Evolutionary conservation across 1,140 invertebrate genomes (phyloP).

Genomic region (Diorhabda sublineata): DNA sequence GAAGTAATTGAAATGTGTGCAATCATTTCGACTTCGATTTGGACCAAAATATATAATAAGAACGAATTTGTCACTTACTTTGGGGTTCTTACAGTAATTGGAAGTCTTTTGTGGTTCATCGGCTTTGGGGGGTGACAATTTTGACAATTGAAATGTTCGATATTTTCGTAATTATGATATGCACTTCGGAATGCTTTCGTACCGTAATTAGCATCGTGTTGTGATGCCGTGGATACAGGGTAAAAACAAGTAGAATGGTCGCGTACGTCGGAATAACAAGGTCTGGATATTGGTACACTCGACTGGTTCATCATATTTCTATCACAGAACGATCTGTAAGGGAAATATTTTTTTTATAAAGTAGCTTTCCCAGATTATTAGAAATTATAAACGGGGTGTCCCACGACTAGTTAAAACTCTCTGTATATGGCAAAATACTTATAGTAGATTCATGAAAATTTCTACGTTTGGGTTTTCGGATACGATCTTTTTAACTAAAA

Average conservation of each 20-base stretch:
- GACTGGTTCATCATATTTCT: background rate
- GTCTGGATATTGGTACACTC: background rate
- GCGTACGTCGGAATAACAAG: background rate
- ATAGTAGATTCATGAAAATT: no score
- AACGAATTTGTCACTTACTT: slow-evolving; percentile 21
- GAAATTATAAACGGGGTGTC: no score
- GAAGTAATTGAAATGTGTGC: no score
- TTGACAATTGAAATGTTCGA: background rate
- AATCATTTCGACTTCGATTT: no score
- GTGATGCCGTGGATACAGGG: background rate
- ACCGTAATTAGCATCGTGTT: background rate
- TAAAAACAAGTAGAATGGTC: background rate
- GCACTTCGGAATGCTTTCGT: background rate
- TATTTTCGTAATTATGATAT: background rate
- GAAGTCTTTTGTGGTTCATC: slow-evolving; percentile 22
- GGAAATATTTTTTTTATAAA: no score
- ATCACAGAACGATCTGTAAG: background rate
- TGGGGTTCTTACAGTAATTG: slow-evolving; percentile 31
- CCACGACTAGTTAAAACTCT: no score
- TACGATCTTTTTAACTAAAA: no score
- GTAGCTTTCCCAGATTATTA: no score
- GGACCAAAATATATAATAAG: no score
- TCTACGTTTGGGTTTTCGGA: no score
- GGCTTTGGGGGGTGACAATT: background rate
- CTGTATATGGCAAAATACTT: no score